A percentile compares a stretch with the other conserved stretches of the same genome.
These are phyloP conservation scores for Bombus ignitus DNA, from an alignment of 1,140 invertebrate species.

Conservation along the genomic window DNA sequence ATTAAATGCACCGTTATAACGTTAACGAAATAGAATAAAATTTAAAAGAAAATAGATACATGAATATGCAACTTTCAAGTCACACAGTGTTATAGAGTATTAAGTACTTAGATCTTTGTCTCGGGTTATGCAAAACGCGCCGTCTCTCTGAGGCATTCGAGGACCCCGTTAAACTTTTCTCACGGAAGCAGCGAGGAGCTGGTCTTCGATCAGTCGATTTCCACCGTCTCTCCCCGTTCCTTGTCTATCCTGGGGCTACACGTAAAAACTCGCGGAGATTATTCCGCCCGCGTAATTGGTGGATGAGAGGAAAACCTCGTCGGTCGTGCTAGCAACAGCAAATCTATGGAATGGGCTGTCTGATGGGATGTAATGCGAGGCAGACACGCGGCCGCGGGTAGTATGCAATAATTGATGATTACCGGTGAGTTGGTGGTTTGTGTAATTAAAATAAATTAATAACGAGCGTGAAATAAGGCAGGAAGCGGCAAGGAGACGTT, in stretches of 20 bases:
- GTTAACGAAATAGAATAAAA: not conserved
- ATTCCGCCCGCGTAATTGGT: slow-evolving; percentile 58
- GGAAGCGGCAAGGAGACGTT: slow-evolving; percentile 5
- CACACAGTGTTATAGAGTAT: not conserved
- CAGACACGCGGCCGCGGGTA: slow-evolving; percentile 47
- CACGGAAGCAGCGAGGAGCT: not conserved
- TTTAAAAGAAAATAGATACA: not conserved
- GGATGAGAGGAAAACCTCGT: slow-evolving; percentile 47
- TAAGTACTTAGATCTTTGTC: not conserved
- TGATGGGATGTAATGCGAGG: slow-evolving; percentile 11
- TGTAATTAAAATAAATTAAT: slow-evolving; percentile 80
- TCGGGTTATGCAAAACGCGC: slow-evolving; percentile 1
- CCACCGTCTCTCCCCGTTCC: not conserved
- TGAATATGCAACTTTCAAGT: not conserved
- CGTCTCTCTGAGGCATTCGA: not conserved
- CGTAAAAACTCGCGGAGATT: slow-evolving; percentile 36
- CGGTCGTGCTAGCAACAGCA: slow-evolving; percentile 51
- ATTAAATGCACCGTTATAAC: not conserved
- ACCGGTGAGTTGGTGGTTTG: slow-evolving; percentile 61
- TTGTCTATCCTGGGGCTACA: not conserved
- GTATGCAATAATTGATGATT: slow-evolving; percentile 77
- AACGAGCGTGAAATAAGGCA: slow-evolving; percentile 68
- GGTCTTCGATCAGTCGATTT: not conserved
- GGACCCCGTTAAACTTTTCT: not conserved
- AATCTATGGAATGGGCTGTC: slow-evolving; percentile 34